phyloP scores from a whole-genome alignment of 1,140 invertebrate genomes.

The Sipha flava region DNA sequence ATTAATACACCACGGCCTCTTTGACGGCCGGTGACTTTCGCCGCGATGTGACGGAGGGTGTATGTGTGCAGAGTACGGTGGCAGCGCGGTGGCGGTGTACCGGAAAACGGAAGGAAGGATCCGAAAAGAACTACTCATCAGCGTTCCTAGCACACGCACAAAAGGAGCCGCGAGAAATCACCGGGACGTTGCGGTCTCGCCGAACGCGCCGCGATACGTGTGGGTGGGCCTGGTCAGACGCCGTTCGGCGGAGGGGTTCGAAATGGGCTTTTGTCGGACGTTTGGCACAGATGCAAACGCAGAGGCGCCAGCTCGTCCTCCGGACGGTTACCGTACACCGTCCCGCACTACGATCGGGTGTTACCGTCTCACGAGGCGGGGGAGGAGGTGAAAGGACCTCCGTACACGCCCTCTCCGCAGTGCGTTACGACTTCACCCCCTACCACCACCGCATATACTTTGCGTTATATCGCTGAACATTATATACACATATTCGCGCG shows the following conservation, averaged over 20 bases:
- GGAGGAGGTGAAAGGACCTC: too few relatives aligned
- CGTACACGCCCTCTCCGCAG: neutral
- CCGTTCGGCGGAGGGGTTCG: neutral
- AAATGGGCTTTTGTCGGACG: neutral
- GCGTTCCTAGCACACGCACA: neutral
- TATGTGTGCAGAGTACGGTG: too few relatives aligned
- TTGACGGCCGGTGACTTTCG: too few relatives aligned
- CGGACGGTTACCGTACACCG: neutral
- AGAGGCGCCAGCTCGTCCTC: constrained; percentile 10
- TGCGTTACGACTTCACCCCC: neutral
- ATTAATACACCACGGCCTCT: too few relatives aligned
- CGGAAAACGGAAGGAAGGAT: neutral
- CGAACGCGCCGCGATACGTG: too few relatives aligned
- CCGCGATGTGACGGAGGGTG: too few relatives aligned
- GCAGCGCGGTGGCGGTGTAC: neutral
- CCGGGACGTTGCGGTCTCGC: neutral
- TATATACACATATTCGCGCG: neutral
- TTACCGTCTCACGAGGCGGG: neutral
- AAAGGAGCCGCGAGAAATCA: neutral
- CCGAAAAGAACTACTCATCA: neutral
- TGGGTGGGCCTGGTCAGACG: neutral
- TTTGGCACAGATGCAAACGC: constrained; percentile 12
- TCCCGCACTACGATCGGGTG: neutral
- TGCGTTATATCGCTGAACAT: neutral
- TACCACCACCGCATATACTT: neutral